Percentiles rank a stretch among this genome's conserved stretches.
phyloP scores from a whole-genome alignment of 2,113 vertebrate species.

The Eulemur rufifrons region DNA sequence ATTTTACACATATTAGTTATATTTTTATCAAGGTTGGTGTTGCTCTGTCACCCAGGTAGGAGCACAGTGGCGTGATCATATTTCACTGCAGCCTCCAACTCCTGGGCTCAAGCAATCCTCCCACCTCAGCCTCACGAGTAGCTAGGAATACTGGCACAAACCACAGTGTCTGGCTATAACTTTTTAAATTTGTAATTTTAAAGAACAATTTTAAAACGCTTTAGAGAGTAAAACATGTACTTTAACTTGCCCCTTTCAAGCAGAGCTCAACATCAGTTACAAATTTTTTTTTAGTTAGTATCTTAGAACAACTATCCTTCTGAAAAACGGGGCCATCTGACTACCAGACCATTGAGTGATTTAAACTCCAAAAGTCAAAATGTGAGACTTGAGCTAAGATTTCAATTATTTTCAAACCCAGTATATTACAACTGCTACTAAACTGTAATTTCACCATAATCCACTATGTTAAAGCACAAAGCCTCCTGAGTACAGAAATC shows the following conservation, averaged over 20 bases:
- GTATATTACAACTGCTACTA: neutral
- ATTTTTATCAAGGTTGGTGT: neutral
- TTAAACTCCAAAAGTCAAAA: conserved; percentile 45
- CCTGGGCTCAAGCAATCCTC: no score
- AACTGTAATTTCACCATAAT: neutral
- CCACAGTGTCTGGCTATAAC: no score
- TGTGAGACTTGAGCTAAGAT: conserved; percentile 26
- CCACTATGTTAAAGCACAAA: conserved; percentile 25
- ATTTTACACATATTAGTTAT: neutral
- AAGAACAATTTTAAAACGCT: neutral
- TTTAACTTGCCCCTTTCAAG: neutral
- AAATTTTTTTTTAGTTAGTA: neutral
- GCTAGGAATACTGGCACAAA: no score
- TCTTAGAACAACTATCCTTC: neutral
- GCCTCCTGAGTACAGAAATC: conserved; percentile 1
- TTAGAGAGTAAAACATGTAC: neutral
- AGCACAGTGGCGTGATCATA: no score
- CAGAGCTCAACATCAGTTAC: neutral
- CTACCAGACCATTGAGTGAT: conserved; percentile 1
- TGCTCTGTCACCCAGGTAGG: no score
- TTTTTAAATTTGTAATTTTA: neutral
- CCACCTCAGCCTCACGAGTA: no score
- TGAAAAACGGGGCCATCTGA: neutral
- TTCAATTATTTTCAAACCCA: conserved; percentile 18
- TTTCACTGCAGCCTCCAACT: no score